Conservation (phyloP, 92 coral and sea anemone genomes). For the Ricordea florida region DNA sequence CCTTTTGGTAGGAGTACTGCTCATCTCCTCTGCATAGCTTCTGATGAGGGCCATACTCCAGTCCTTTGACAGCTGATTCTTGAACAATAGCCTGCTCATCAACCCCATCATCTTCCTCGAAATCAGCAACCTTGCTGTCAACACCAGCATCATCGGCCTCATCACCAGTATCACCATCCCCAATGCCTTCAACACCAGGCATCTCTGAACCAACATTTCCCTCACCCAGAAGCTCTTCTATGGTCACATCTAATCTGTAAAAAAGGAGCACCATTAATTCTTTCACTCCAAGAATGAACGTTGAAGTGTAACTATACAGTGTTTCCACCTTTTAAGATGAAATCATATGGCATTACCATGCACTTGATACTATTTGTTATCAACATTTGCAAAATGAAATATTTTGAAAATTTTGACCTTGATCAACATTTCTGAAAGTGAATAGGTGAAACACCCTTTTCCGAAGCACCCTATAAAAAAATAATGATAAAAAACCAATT, state of each 20-base stretch:
- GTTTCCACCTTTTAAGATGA: not conserved
- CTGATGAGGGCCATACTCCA: not conserved
- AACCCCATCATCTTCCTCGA: not conserved
- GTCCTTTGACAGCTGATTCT: not conserved
- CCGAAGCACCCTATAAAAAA: not conserved
- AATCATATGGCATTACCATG: not conserved
- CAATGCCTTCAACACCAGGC: conserved; percentile 7
- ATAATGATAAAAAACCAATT: not conserved
- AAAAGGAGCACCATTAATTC: not conserved
- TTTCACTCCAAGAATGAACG: not conserved
- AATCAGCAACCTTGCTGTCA: not conserved
- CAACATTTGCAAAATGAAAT: not conserved
- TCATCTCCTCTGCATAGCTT: conserved; percentile 9
- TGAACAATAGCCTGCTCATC: not conserved
- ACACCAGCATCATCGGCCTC: conserved; percentile 2
- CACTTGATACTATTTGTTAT: not conserved
- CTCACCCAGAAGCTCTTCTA: not conserved
- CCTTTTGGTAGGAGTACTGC: not conserved
- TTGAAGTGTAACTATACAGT: not conserved
- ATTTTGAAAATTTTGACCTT: not conserved
- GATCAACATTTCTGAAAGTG: not conserved
- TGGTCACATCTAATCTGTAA: not conserved
- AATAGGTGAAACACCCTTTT: not conserved
- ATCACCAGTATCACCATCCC: not conserved
- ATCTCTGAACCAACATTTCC: not conserved